phyloP scores from a whole-genome alignment of 1,140 invertebrate species.

The Lucilia sericata region DNA sequence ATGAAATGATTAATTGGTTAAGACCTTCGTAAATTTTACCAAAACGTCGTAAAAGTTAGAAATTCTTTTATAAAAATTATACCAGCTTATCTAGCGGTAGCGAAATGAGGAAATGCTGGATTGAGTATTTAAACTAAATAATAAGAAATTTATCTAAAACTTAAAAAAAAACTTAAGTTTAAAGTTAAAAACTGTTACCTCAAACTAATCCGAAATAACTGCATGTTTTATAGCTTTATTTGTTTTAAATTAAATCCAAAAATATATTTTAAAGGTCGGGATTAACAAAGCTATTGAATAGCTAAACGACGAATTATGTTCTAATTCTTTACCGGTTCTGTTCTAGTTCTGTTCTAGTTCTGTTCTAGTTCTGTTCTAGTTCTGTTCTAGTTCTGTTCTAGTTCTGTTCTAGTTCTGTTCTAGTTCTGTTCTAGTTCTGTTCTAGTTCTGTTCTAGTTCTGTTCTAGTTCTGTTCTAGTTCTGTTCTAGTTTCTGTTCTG shows the following conservation, averaged over 20 bases:
- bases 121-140: conserved; percentile 47
- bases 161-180: background rate
- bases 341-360: no score
- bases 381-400: no score
- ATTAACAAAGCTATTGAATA: no score
- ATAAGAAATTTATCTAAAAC: conserved; percentile 36
- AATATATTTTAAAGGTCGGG: conserved; percentile 15
- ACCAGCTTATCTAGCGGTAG: conserved; percentile 54
- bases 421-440: no score
- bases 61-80: background rate
- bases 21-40: background rate
- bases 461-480: no score
- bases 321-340: no score
- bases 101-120: conserved; percentile 67
- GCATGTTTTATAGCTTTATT: conserved; percentile 30
- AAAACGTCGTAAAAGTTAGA: background rate
- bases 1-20: background rate
- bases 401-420: no score
- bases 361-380: no score
- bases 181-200: no score
- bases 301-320: no score
- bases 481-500: no score
- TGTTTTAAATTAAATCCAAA: conserved; percentile 4
- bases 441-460: no score
- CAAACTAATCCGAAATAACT: conserved; percentile 35